phyloP scores from a whole-genome alignment of 2,797 vertebrate genomes.

The Streptopelia turtur region DNA sequence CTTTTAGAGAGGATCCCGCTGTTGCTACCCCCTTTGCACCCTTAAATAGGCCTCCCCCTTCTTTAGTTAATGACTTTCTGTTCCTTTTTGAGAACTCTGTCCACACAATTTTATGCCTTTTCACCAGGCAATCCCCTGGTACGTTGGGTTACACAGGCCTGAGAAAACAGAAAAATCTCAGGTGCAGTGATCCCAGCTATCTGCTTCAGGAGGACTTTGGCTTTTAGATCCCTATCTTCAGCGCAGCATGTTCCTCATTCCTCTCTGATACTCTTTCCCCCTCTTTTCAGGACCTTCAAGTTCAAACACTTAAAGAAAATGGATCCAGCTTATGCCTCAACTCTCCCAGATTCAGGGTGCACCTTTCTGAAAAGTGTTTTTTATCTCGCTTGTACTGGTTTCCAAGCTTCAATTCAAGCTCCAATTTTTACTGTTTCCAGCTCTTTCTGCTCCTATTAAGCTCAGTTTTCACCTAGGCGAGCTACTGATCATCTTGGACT shows the following conservation, averaged over 20 bases:
- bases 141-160: not conserved
- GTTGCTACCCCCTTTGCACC: fast-evolving
- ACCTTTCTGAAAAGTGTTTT: not conserved
- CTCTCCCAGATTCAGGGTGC: not conserved
- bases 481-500: not conserved
- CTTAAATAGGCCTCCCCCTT: not conserved
- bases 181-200: slow-evolving; percentile 42
- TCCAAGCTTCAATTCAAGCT: not conserved
- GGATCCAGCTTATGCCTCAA: not conserved
- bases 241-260: slow-evolving; percentile 27
- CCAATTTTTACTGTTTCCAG: not conserved
- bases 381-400: not conserved
- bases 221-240: slow-evolving; percentile 8
- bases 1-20: not conserved
- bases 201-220: slow-evolving; percentile 35
- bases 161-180: not conserved
- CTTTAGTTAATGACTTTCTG: not conserved
- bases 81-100: not conserved
- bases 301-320: not conserved
- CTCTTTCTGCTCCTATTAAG: not conserved
- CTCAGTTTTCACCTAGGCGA: not conserved
- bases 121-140: not conserved
- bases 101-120: not conserved
- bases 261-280: not conserved
- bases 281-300: not conserved